These are phyloP conservation scores for Desoria tigrina DNA, from an alignment of 2,888 invertebrate genomes.

Conservation along the genomic window DNA sequence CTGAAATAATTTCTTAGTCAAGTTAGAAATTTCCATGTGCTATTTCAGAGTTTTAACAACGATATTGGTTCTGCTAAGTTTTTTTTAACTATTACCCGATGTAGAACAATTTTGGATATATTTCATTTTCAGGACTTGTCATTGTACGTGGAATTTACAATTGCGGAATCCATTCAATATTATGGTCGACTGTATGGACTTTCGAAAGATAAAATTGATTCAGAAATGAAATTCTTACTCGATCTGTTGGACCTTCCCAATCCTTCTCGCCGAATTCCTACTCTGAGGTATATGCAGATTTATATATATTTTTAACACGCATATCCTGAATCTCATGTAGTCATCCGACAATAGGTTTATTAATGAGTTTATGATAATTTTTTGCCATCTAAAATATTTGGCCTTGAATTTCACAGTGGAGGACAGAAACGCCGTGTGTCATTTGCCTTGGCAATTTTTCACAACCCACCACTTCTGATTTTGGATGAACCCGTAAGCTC, in stretches of 20 bases:
- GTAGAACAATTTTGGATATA: too few species aligned
- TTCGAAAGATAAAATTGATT: conserved; percentile 26
- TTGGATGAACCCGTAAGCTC: conserved; percentile 73
- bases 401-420: conserved; percentile 54
- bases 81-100: too few species aligned
- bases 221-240: conserved; percentile 37
- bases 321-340: too few species aligned
- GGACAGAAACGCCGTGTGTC: conserved; percentile 59
- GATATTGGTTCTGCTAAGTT: too few species aligned
- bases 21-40: too few species aligned
- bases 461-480: conserved; percentile 65
- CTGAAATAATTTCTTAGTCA: too few species aligned
- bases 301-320: too few species aligned
- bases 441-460: conserved; percentile 58
- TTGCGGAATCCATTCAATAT: conserved; percentile 65
- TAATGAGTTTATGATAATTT: neutral
- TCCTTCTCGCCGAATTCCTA: conserved; percentile 34
- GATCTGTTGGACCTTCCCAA: conserved; percentile 37
- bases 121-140: conserved; percentile 83
- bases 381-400: neutral
- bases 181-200: conserved; percentile 45
- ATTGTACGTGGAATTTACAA: conserved; percentile 86
- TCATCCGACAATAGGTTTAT: too few species aligned
- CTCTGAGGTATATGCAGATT: too few species aligned
- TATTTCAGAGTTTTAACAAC: too few species aligned